Evolutionary conservation across 2,113 vertebrate species (phyloP), one percentile per base, ranked within the genome.

Genomic region (Anoplopoma fimbria): DNA sequence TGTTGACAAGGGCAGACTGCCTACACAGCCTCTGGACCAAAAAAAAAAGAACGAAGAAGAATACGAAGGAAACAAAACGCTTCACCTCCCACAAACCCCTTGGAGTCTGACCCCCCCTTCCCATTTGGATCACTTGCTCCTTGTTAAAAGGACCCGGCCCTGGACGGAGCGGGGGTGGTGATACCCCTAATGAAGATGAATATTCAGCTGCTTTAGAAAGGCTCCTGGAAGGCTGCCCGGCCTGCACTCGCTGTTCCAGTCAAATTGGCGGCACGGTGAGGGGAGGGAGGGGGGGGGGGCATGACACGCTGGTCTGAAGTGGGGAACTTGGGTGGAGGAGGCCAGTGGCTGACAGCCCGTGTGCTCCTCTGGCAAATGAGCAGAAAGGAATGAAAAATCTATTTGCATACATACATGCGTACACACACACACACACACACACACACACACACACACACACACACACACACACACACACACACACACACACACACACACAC

Each of bases 161-260:
- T 79, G 93, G 85, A 83, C 63, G 91, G 84, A 89, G 87, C 93
- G 88, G 89, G 89, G 92, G 83, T 79, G 87, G 94, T 92, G 75
- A 94, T 91, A 90, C 90, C 89, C 79, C 80, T 95, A 96, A 96
- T 96, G 94, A 97, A 96, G 95, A 96, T 94, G 79, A 95, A 96
- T 96, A 96, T 96, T 92, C 89, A 93, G 92, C 89, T 92, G 87
- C 89, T 88, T 93, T 90, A 79, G 88, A 90, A 87, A 73, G 69
- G 31, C 93, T 97, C 95, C 94, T 96, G 89, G 91, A 95, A 88
- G 82, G 57, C 89, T 92, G 90, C 93, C 95, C 92, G 84, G 83
- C 86, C 94, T 93, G 79, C 86, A 89, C 83, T 88, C 64, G 88
- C 76, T 86, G 79, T 90, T 87, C 87, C 95, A 96, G 91, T 92